Evolutionary conservation across 2,113 vertebrate genomes (phyloP).

Genomic region (Gorsachius goisagi): DNA sequence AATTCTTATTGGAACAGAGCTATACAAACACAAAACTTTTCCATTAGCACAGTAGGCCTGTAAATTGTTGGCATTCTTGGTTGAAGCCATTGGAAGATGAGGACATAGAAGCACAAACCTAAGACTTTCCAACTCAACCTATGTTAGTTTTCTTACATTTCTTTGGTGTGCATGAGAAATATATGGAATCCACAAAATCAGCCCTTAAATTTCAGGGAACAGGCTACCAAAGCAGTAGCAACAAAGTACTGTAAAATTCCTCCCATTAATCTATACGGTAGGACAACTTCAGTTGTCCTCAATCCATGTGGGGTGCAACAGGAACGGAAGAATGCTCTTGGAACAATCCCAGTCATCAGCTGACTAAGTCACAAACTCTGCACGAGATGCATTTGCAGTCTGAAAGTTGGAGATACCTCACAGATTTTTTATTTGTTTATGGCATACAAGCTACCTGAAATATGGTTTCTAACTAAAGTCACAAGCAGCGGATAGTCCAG

Average conservation of each 20-base stretch:
- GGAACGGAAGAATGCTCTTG: neutral
- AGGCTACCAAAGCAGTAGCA: neutral
- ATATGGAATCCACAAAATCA: neutral
- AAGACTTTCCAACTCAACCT: neutral
- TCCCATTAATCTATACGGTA: too few species aligned
- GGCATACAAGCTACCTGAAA: neutral
- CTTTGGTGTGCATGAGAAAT: neutral
- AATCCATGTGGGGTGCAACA: neutral
- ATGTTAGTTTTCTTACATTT: neutral
- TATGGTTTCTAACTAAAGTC: neutral
- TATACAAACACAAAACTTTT: neutral
- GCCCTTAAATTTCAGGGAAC: neutral
- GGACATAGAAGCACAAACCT: neutral
- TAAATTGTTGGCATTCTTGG: neutral
- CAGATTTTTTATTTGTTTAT: neutral
- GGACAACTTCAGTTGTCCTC: neutral
- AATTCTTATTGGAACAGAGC: neutral
- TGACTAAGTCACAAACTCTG: neutral
- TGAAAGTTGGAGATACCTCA: neutral
- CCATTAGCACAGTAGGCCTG: neutral
- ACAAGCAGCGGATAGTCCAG: neutral
- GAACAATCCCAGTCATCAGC: neutral
- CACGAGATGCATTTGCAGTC: neutral
- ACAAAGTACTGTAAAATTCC: neutral
- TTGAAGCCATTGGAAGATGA: neutral